These are phyloP conservation scores for Bryconaethiops microstoma DNA, from an alignment of 2,797 vertebrate species.

Conservation along the genomic window DNA sequence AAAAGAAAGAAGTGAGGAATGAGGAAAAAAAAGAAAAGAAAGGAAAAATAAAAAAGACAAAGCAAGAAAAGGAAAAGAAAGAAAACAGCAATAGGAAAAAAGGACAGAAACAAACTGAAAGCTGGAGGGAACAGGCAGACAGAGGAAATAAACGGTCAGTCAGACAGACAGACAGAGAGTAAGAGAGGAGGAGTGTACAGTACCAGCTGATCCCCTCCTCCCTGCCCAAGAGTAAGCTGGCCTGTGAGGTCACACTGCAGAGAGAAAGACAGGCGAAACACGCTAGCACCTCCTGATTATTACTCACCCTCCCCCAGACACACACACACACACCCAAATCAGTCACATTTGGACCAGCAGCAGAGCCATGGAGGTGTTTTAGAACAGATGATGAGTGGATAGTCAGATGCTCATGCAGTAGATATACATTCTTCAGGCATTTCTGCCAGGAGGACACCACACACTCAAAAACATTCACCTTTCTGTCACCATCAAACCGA, in stretches of 20 bases:
- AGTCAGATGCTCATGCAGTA: constrained; percentile 19
- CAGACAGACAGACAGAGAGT: constrained; percentile 13
- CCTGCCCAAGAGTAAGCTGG: constrained; percentile 86
- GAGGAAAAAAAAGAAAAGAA: not conserved
- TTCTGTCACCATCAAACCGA: not conserved
- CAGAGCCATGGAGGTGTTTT: not conserved
- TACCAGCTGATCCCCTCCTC: constrained; percentile 86
- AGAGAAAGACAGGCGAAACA: constrained; percentile 60
- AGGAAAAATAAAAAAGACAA: not conserved
- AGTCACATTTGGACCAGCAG: not conserved
- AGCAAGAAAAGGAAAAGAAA: not conserved
- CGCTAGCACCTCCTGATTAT: constrained; percentile 48
- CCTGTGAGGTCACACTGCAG: constrained; percentile 81
- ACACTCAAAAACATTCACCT: not conserved
- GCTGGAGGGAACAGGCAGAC: constrained; percentile 46
- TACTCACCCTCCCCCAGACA: constrained; percentile 15
- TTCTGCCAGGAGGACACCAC: not conserved
- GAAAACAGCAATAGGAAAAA: not conserved
- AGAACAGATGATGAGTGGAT: not conserved
- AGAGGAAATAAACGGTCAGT: constrained; percentile 36
- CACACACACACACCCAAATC: not conserved
- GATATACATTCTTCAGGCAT: not conserved
- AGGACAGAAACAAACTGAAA: not conserved
- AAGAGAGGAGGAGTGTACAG: constrained; percentile 71
- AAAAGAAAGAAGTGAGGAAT: not conserved